phyloP scores from a whole-genome alignment of 2,797 vertebrate species.

The Phyllotis vaccarum region DNA sequence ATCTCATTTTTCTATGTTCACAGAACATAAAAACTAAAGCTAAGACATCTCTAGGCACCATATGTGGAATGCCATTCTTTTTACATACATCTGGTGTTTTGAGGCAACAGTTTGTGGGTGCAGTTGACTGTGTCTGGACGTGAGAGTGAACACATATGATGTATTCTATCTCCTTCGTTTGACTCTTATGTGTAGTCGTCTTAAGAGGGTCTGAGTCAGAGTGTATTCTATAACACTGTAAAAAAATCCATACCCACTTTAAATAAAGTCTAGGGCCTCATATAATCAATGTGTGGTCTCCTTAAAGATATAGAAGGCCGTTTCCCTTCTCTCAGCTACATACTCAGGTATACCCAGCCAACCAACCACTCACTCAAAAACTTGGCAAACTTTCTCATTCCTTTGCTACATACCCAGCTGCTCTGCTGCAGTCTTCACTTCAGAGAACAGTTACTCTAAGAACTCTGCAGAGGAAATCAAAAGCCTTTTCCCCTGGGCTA shows the following conservation, averaged over 20 bases:
- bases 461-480: neutral
- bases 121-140: neutral
- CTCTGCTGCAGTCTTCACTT: neutral
- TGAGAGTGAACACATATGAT: neutral
- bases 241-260: neutral
- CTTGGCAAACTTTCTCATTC: neutral
- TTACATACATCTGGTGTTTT: neutral
- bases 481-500: neutral
- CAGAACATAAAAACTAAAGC: neutral
- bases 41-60: neutral
- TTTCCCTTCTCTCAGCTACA: neutral
- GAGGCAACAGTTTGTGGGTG: neutral
- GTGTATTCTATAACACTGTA: neutral
- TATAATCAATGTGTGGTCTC: neutral
- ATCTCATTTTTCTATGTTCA: neutral
- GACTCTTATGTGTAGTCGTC: neutral
- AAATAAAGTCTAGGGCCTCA: neutral
- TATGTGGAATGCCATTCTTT: neutral
- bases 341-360: neutral
- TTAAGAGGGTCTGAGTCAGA: neutral
- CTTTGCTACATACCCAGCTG: neutral
- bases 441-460: slow-evolving; percentile 21
- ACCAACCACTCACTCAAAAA: neutral
- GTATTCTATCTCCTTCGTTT: neutral
- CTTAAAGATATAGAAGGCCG: neutral